phyloP scores from a whole-genome alignment of 2,113 vertebrate species.

The Gallinago media region DNA sequence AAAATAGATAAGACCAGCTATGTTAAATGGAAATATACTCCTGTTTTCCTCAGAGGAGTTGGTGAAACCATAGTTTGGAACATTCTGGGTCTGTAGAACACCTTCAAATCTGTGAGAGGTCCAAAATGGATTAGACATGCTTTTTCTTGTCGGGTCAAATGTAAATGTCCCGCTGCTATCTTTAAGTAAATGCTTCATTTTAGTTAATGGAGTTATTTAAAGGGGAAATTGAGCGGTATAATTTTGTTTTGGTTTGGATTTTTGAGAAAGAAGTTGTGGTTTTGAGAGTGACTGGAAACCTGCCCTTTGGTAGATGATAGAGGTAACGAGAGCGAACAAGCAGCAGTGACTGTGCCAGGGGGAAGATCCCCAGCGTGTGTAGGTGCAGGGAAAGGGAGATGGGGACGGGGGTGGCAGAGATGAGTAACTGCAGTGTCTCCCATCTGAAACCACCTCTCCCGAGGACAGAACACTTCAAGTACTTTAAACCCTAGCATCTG shows the following conservation, averaged over 20 bases:
- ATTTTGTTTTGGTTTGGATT: not conserved
- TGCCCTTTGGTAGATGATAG: accelerated
- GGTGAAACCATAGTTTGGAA: not conserved
- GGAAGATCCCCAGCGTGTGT: not conserved
- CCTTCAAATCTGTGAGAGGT: not conserved
- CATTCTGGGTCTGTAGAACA: not conserved
- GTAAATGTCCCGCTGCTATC: accelerated
- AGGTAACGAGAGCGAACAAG: not conserved
- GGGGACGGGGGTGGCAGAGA: not conserved
- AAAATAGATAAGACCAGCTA: slow-evolving; percentile 15
- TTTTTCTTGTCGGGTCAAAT: not conserved
- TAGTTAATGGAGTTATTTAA: not conserved
- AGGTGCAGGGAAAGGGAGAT: not conserved
- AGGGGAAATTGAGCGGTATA: not conserved
- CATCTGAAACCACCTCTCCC: not conserved
- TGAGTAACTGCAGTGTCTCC: not conserved
- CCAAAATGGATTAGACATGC: not conserved
- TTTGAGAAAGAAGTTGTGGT: not conserved
- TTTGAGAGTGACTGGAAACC: not conserved
- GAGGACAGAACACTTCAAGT: not conserved
- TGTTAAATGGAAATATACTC: not conserved
- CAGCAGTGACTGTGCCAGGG: not conserved
- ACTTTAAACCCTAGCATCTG: not conserved
- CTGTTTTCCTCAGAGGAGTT: not conserved
- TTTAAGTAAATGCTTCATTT: not conserved